Evolutionary conservation across 2,888 invertebrate species (phyloP).

Genomic region (Drosophila sordidapex): DNA sequence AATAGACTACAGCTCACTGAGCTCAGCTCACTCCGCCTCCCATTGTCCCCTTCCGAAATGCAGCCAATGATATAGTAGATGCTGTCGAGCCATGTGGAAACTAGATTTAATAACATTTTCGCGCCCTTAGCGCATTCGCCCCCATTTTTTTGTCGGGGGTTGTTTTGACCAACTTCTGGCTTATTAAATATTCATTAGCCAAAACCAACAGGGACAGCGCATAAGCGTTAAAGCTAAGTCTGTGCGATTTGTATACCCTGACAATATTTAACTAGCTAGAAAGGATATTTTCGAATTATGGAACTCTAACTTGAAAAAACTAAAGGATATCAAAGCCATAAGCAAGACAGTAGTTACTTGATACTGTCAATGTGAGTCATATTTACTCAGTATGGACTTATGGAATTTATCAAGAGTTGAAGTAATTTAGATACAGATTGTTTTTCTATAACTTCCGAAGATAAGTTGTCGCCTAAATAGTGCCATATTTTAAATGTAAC

Average conservation of each 20-base stretch:
- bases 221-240: conserved; percentile 8
- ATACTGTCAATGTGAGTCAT: background rate
- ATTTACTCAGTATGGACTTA: background rate
- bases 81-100: conserved; percentile 76
- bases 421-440: background rate
- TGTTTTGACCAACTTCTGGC: conserved; percentile 50
- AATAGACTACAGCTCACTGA: conserved; percentile 72
- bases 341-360: background rate
- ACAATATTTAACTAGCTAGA: background rate
- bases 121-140: conserved; percentile 26
- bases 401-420: background rate
- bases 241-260: conserved; percentile 36
- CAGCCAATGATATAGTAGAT: conserved; percentile 62
- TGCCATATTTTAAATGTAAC: background rate
- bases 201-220: conserved; percentile 35
- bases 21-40: conserved; percentile 6
- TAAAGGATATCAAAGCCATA: background rate
- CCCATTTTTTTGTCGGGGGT: conserved; percentile 29
- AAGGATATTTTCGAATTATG: background rate
- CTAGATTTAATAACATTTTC: conserved; percentile 81
- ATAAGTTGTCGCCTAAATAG: background rate
- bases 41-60: conserved; percentile 19
- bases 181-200: conserved; percentile 84
- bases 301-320: background rate
- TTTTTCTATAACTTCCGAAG: background rate